Conservation (phyloP, 2,113 vertebrate species). For the Gasterosteus nipponicus region DNA sequence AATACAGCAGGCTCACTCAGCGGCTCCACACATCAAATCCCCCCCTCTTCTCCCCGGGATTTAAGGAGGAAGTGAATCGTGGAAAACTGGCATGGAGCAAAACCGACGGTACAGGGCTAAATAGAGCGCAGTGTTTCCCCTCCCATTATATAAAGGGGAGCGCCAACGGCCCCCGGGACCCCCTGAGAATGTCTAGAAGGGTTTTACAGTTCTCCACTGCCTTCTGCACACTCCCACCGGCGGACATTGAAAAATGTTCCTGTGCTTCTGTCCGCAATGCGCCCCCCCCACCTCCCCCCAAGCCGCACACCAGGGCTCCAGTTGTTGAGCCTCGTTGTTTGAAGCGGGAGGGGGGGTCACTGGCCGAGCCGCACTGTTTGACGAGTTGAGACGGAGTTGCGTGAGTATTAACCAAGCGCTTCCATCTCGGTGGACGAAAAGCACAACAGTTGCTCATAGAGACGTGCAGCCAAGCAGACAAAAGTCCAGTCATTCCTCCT, state of each 20-base stretch:
- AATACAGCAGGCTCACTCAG: no score
- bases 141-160: no score
- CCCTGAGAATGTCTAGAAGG: no score
- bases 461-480: constrained; percentile 36
- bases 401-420: constrained; percentile 4
- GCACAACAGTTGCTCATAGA: constrained; percentile 31
- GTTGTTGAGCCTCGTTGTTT: neutral
- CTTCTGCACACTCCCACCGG: no score
- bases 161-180: no score
- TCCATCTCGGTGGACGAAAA: constrained; percentile 15
- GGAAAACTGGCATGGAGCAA: neutral
- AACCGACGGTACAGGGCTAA: neutral
- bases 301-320: no score
- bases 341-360: neutral
- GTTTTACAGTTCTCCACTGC: no score
- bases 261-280: no score
- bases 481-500: constrained; percentile 55
- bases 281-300: no score
- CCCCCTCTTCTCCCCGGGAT: neutral
- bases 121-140: neutral
- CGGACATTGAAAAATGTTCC: no score
- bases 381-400: neutral
- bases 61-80: neutral
- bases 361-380: neutral
- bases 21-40: no score